Evolutionary conservation across 2,888 invertebrate genomes (phyloP).

Genomic region (Cheilosia pagana): DNA sequence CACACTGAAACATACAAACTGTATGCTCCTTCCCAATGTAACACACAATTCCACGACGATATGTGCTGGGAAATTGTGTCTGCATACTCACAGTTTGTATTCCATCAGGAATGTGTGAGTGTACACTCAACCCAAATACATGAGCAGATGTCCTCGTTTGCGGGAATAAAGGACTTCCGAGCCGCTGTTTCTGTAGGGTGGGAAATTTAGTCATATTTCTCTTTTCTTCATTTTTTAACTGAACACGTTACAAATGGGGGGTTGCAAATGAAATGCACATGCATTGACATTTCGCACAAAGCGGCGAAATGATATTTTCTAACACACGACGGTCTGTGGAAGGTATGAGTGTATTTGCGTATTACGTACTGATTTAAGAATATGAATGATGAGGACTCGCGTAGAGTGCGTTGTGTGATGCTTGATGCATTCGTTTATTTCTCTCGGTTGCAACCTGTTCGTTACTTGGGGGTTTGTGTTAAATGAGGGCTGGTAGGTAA

Average conservation of each 20-base stretch:
- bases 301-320: slow-evolving; percentile 41
- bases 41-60: slow-evolving; percentile 34
- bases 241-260: slow-evolving; percentile 36
- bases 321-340: slow-evolving; percentile 23
- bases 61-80: slow-evolving; percentile 27
- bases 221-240: slow-evolving; percentile 16
- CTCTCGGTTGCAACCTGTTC: too few species aligned
- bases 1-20: not conserved
- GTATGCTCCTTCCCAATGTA: not conserved
- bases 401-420: slow-evolving; percentile 33
- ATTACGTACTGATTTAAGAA: not conserved
- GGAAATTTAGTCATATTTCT: slow-evolving; percentile 2
- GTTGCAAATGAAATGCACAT: slow-evolving; percentile 21
- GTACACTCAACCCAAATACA: slow-evolving; percentile 47
- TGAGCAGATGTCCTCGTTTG: slow-evolving; percentile 61
- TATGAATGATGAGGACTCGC: not conserved
- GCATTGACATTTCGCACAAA: slow-evolving; percentile 43
- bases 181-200: slow-evolving; percentile 47
- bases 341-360: not conserved
- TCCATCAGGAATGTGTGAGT: not conserved
- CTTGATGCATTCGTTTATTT: slow-evolving; percentile 31
- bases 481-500: not conserved
- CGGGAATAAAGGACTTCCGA: slow-evolving; percentile 56
- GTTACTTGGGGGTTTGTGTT: slow-evolving; percentile 5
- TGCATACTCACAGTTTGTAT: not conserved